Base-by-base conservation (phyloP, 2,797 vertebrate genomes). In the Tapera naevia region DNA sequence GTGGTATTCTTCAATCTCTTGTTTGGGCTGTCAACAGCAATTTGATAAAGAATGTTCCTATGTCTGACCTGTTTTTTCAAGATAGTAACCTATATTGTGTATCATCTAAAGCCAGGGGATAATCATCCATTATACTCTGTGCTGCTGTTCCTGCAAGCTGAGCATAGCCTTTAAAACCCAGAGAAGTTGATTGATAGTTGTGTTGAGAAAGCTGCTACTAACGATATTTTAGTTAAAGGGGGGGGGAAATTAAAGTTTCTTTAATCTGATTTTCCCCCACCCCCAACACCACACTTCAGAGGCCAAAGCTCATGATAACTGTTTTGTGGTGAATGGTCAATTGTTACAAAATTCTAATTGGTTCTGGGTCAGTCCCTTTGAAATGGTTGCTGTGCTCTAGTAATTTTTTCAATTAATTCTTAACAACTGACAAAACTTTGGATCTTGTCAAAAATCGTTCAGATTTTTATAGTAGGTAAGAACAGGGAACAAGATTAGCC, bases 331-430 rank as follows among this genome's bases (percentile, higher is more conserved):
- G 98, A 98, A 98, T 98, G 97, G 98, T 96, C 98, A 97, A 98
- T 98, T 98, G 98, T 98, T 98, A 96, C 97, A 94, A 95, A 98
- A 97, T 98, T 98, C 98, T 98, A 98, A 98, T 98, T 98, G 98
- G 98, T 98, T 98, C 98, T 98, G 98, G 98, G 98, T 98, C 98
- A 98, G 94, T 98, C 97, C 97, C 98, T 97, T 97, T 96, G 95
- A 98, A 97, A 97, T 96, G 92, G 95, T 90, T 94, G 96, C 97
- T 96, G 96, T 95, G 96, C 97, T 98, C 97, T 94, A 96, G 97
- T 97, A 98, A 98, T 98, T 98, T 98, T 97, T 98, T 97, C 98
- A 98, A 98, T 98, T 98, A 98, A 98, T 98, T 97, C 98, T 97
- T 98, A 97, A 98, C 98, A 98, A 98, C 97, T 98, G 98, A 98